A percentile compares a stretch with the other conserved stretches of the same genome.
phyloP scores from a whole-genome alignment of 2,797 vertebrate species.

The Paramormyrops hopkinsi region DNA sequence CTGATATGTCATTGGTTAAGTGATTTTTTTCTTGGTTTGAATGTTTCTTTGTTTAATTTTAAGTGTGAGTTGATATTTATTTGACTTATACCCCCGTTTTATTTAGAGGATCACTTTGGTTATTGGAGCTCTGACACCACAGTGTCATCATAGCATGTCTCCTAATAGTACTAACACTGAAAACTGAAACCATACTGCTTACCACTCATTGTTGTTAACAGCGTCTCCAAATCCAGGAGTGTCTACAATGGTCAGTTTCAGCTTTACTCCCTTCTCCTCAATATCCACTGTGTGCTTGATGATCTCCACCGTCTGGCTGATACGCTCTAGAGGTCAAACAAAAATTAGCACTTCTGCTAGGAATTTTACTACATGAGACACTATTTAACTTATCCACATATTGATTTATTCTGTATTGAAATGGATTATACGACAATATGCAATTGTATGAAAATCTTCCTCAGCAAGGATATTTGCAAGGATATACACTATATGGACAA shows the following conservation, averaged over 20 bases:
- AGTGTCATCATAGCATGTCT: background rate
- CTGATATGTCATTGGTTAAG: background rate
- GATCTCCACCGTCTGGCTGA: constrained; percentile 93
- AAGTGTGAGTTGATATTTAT: background rate
- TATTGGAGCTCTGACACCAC: background rate
- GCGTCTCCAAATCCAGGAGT: constrained; percentile 96
- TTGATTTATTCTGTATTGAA: background rate
- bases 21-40: background rate
- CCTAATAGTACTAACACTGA: background rate
- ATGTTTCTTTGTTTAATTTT: background rate
- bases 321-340: constrained; percentile 68
- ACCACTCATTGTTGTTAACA: constrained; percentile 96
- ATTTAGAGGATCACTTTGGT: background rate
- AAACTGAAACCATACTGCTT: constrained; percentile 39
- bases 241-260: constrained; percentile 96
- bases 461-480: background rate
- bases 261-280: constrained; percentile 95
- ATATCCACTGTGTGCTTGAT: constrained; percentile 97
- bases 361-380: background rate
- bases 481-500: background rate
- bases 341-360: background rate
- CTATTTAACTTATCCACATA: background rate
- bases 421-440: background rate
- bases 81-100: background rate
- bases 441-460: background rate